These are phyloP conservation scores for Limnephilus marmoratus DNA, from an alignment of 2,888 invertebrate genomes.

Conservation along the genomic window DNA sequence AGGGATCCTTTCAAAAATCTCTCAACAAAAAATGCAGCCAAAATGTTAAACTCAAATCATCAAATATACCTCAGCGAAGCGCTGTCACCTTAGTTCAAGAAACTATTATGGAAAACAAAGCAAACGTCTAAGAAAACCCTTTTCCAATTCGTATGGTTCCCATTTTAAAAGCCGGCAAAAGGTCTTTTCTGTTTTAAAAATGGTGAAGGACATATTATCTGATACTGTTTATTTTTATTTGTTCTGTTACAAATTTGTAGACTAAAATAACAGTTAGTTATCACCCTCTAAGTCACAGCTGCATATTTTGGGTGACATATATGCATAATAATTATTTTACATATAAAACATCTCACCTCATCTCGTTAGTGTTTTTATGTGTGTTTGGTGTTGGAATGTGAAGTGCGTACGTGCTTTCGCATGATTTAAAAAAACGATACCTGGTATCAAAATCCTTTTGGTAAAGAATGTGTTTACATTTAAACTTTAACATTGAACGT, in stretches of 20 bases:
- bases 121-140: too few relatives aligned
- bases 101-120: too few relatives aligned
- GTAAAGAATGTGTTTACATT: background rate
- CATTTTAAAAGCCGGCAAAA: too few relatives aligned
- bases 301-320: background rate
- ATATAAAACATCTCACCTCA: background rate
- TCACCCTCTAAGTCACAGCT: slow-evolving; percentile 11
- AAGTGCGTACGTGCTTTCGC: background rate
- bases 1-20: too few relatives aligned
- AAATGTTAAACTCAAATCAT: too few relatives aligned
- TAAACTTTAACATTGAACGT: background rate
- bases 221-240: background rate
- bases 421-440: background rate
- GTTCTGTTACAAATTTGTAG: background rate
- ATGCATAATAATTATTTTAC: background rate
- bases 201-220: background rate
- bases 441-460: background rate
- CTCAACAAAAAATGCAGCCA: too few relatives aligned
- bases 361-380: background rate
- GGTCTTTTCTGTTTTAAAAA: background rate
- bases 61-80: too few relatives aligned
- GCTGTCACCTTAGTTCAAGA: too few relatives aligned
- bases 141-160: too few relatives aligned
- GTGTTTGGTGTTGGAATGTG: background rate
- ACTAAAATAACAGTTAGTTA: background rate